A percentile compares a stretch with the other conserved stretches of the same genome.
Evolutionary conservation across 2,113 vertebrate genomes (phyloP).

Genomic region (Hepsetus odoe): DNA sequence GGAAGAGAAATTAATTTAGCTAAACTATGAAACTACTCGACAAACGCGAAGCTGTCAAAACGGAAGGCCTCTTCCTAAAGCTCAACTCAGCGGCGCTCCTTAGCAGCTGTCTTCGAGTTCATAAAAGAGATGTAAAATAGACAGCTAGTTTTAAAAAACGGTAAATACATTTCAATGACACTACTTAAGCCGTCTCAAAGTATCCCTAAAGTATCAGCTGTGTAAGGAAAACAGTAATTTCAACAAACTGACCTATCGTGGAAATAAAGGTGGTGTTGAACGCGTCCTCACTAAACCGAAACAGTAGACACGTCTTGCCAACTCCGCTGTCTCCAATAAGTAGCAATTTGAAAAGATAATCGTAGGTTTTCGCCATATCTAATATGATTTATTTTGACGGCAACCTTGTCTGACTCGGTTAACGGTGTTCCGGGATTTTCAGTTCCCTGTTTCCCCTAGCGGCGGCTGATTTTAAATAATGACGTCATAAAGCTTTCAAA

Average conservation of each 20-base stretch:
- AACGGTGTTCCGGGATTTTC: slow-evolving; percentile 10
- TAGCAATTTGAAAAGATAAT: slow-evolving; percentile 80
- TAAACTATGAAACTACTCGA: neutral
- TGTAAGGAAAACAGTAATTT: no score
- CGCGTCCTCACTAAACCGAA: slow-evolving; percentile 84
- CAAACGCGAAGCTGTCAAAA: slow-evolving; percentile 16
- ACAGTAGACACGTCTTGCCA: slow-evolving; percentile 85
- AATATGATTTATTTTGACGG: neutral
- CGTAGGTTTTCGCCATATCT: slow-evolving; percentile 80
- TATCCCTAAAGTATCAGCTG: no score
- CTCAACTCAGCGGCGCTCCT: neutral
- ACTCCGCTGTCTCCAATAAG: slow-evolving; percentile 82
- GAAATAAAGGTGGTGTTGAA: slow-evolving; percentile 86
- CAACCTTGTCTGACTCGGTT: slow-evolving; percentile 15
- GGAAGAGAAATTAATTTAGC: neutral
- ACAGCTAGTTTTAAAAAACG: slow-evolving; percentile 66
- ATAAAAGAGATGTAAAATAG: neutral
- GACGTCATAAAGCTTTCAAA: no score
- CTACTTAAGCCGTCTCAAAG: no score
- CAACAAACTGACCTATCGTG: slow-evolving; percentile 78
- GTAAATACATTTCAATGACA: slow-evolving; percentile 59
- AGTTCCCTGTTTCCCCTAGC: no score
- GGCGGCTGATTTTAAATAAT: no score
- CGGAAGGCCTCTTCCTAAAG: slow-evolving; percentile 42
- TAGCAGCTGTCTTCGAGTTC: neutral